phyloP scores from a whole-genome alignment of 2,113 vertebrate species.

The Raja brachyura region DNA sequence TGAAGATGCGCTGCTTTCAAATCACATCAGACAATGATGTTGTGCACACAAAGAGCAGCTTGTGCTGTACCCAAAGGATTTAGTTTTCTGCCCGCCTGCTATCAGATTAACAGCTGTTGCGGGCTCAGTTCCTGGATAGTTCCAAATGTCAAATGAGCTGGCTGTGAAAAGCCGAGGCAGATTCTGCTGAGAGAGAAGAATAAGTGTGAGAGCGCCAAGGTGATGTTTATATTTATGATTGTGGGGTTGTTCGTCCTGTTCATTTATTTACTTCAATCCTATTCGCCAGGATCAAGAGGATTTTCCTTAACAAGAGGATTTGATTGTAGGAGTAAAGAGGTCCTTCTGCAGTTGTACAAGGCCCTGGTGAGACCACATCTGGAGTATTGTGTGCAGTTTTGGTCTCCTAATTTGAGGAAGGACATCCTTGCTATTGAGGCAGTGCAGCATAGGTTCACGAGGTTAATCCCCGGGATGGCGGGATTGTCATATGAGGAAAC shows the following conservation, averaged over 20 bases:
- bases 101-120: constrained; percentile 5
- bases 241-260: not conserved
- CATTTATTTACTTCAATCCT: too few relatives aligned
- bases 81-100: not conserved
- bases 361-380: too few relatives aligned
- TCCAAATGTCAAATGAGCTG: not conserved
- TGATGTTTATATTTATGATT: not conserved
- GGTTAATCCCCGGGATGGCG: too few relatives aligned
- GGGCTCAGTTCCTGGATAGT: not conserved
- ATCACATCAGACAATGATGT: not conserved
- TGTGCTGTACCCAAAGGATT: not conserved
- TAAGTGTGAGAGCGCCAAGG: not conserved
- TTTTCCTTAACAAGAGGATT: too few relatives aligned
- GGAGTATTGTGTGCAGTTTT: too few relatives aligned
- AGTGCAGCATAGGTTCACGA: too few relatives aligned
- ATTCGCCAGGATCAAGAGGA: too few relatives aligned
- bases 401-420: too few relatives aligned
- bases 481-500: too few relatives aligned
- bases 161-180: not conserved
- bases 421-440: too few relatives aligned
- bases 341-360: too few relatives aligned
- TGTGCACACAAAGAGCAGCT: not conserved
- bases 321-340: too few relatives aligned
- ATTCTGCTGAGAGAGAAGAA: not conserved
- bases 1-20: not conserved